Base-by-base conservation (phyloP, 2,888 invertebrate genomes). In the Leptinotarsa peninsularis region DNA sequence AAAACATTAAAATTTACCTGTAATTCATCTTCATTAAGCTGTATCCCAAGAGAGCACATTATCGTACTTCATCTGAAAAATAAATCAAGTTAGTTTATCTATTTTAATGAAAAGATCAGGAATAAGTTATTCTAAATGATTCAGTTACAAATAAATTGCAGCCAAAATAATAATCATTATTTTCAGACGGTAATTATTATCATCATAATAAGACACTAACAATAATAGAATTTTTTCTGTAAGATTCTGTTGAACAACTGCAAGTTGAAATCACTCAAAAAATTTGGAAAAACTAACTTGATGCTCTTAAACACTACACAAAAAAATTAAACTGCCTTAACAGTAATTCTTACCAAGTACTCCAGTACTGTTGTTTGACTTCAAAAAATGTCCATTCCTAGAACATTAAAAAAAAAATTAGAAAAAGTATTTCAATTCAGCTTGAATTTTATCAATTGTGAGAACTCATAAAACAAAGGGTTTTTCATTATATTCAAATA, bases 181-280 rank as follows among this genome's bases (percentile, higher is more conserved):
- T 52, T 67, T 80, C 80, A 80, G 80, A 80, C 80, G 80, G 80
- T 80, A 80, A 80, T 80, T 78, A 73, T 74, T 80, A 68, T 80
- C 80, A 80, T 80, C 80, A 80, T 77, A 18, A 15, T 17, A 66
- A 68, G 43, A 43, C 43, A 43, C 43, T 5, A 43, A 43, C 10
- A 10, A 10, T 43, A 43, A 43, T 43, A 1, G 0, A 5, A 0
- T 7, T 43, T 33, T 10, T 33, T 33, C 33, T 33, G 5, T 33
- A 33, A 33, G 5, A 5, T 5, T 7, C 43, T 43, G 43, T 43
- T 10, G 10, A 43, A 67, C 7, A 49, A n/a, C 0, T 54, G n/a
- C 33, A 54, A 54, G 5, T 54, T 54, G 17, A 54, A 54, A 7
- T 17, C 43, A 10, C 10, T 43, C 10, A 43, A 2, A 10, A 43